These are phyloP conservation scores for Sitta carolinensis DNA, from an alignment of 2,797 vertebrate genomes.

Conservation along the genomic window DNA sequence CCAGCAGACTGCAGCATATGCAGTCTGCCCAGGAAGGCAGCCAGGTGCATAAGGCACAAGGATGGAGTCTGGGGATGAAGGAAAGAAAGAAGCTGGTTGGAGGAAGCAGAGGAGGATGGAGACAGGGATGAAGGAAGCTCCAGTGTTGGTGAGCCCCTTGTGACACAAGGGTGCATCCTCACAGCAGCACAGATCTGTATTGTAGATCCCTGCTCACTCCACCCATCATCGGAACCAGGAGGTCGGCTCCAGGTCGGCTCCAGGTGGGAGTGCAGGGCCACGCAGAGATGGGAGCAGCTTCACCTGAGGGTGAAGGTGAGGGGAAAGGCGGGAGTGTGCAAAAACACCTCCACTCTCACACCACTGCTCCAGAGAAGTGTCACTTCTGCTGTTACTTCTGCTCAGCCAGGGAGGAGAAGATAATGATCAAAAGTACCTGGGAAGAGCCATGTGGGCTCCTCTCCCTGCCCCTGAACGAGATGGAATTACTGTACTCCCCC, in stretches of 20 bases:
- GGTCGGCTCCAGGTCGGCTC: constrained; percentile 32
- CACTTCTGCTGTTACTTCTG: background rate
- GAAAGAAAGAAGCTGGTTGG: background rate
- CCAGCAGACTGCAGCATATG: background rate
- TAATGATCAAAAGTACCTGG: background rate
- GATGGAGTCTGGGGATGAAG: background rate
- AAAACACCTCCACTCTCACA: background rate
- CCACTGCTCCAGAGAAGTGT: background rate
- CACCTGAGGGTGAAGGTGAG: background rate
- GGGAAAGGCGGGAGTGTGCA: background rate
- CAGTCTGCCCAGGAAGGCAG: background rate
- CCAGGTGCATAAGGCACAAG: constrained; percentile 15
- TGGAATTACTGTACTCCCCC: accelerated
- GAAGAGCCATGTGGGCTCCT: background rate
- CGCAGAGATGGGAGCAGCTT: accelerated
- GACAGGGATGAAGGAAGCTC: background rate
- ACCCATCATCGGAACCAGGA: constrained; percentile 30
- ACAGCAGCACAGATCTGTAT: background rate
- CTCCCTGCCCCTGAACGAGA: background rate
- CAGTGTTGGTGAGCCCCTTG: constrained; percentile 28
- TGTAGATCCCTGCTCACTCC: background rate
- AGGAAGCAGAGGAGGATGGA: constrained; percentile 30
- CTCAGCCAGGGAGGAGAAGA: background rate
- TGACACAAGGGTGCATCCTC: constrained; percentile 2
- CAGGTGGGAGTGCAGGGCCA: constrained; percentile 10